Percentiles rank a stretch among this genome's conserved stretches.
phyloP scores from a whole-genome alignment of 2,888 invertebrate species.

The Cryptocephalus moraei region DNA sequence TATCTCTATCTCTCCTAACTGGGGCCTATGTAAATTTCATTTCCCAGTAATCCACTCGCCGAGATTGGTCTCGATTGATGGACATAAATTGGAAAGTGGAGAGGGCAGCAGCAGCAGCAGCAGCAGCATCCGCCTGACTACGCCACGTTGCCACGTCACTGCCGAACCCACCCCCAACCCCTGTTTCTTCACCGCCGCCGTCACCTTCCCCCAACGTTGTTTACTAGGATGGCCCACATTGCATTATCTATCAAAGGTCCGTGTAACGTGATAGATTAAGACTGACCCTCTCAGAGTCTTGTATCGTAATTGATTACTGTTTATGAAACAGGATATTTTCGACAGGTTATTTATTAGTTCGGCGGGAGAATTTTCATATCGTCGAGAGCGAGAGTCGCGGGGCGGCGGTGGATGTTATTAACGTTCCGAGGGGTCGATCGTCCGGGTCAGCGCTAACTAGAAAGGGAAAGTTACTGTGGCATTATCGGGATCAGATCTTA shows the following conservation, averaged over 20 bases:
- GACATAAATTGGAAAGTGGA: slow-evolving; percentile 56
- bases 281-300: slow-evolving; percentile 14
- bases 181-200: slow-evolving; percentile 1
- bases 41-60: slow-evolving; percentile 59
- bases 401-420: too few relatives aligned
- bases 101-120: slow-evolving; percentile 26
- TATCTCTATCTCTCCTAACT: slow-evolving; percentile 17
- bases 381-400: too few relatives aligned
- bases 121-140: neutral
- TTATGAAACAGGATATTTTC: slow-evolving; percentile 11
- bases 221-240: slow-evolving; percentile 24
- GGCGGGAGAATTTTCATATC: too few relatives aligned
- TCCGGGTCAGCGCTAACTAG: too few relatives aligned
- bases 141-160: slow-evolving; percentile 24
- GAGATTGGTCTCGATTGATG: slow-evolving; percentile 62
- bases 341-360: slow-evolving; percentile 1
- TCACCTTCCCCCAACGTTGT: slow-evolving; percentile 15
- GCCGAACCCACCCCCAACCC: slow-evolving; percentile 1
- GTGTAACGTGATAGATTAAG: slow-evolving; percentile 25
- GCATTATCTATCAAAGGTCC: slow-evolving; percentile 27
- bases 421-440: too few relatives aligned
- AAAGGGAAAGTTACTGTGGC: too few relatives aligned
- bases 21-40: slow-evolving; percentile 59
- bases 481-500: too few relatives aligned
- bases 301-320: slow-evolving; percentile 24